Base-by-base conservation (phyloP, 2,888 invertebrate genomes). In the Hylaea fasciaria region DNA sequence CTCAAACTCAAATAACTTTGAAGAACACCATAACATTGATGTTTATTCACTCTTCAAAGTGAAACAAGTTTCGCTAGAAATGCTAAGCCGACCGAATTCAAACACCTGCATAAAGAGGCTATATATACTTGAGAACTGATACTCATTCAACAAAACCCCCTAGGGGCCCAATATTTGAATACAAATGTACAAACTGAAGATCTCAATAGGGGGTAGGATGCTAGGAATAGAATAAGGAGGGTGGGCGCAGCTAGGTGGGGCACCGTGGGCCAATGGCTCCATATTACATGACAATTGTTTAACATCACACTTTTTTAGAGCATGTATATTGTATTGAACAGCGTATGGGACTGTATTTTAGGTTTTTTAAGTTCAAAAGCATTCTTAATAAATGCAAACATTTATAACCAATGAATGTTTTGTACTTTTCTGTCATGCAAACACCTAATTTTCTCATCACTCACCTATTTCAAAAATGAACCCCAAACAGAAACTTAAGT, bases 101-200 rank as follows among this genome's bases (percentile, higher is more conserved):
- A 49, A 54, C 40, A 41, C 45, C 32, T 41, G 41, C 14, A 40
- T 12, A 32, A 22, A 53, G 29, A 52, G 12, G 16, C n/a, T 48
- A 43, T 43, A 48, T 35, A 29, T 50, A 47, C 52, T 22, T 52
- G 13, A 41, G 17, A 43, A 37, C 70, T 70, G 68, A 73, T 72
- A 72, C 69, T 70, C 66, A 73, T 73, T 72, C 73, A 72, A 76
- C 68, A 69, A 68, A 68, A 72, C 70, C 72, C 71, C 60, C 71
- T 64, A 71, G 72, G 72, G 72, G 65, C 70, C 64, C 73, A 74
- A 79, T 77, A 81, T 81, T 79, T 80, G 80, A 83, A 83, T 83
- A 81, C 71, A 78, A 81, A 83, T 82, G 77, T 53, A 60, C 71
- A 73, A 57, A 62, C 72, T 70, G 72, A 66, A 74, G 66, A 75